Base-by-base conservation (phyloP, 2,888 invertebrate genomes). In the Apotomis turbidana region DNA sequence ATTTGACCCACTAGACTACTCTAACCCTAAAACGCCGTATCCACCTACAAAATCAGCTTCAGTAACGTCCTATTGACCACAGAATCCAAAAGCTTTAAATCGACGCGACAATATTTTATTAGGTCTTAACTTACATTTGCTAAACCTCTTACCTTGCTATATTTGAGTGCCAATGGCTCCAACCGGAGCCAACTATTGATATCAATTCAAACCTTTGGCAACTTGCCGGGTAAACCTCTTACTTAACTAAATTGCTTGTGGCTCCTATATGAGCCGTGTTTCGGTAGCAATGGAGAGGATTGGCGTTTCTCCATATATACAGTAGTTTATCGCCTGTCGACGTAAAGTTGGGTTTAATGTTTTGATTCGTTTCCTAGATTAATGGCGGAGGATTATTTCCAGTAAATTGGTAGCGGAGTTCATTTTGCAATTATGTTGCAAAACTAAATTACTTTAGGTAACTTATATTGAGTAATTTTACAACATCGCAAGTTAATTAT, bases 51-150 rank as follows among this genome's bases (percentile, higher is more conserved):
- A 46, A 55, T 4, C 44, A 4, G 4, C 9, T 8, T 8, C 6
- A 27, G 15, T 54, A 44, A 55, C 15, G 66, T 8, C 46, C 9
- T 66, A 57, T 36, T 27, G 3, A 15, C 58, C 36, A 41, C 41
- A 41, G 44, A 38, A 63, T 9, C 3, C 41, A 41, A 4, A 9
- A n/a, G n/a, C 52, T 9, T 12, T 59, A 71, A 71, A 62, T 55
- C 55, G 66, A 67, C 57, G 59, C 51, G 71, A 60, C 71, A 68
- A 67, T 71, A 71, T 62, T 51, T 71, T 71, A 71, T 57, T 49
- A 27, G 61, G 61, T 57, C 49, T 55, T 71, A 71, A 71, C 62
- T 71, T 57, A 55, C 55, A 9, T 38, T 51, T 67, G 61, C 57
- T 68, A 71, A 61, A 70, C 49, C 64, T 64, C 67, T 61, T 61